A percentile compares a stretch with the other conserved stretches of the same genome.
Conservation (phyloP, 2,113 vertebrate genomes). For the Xiphias gladius region DNA sequence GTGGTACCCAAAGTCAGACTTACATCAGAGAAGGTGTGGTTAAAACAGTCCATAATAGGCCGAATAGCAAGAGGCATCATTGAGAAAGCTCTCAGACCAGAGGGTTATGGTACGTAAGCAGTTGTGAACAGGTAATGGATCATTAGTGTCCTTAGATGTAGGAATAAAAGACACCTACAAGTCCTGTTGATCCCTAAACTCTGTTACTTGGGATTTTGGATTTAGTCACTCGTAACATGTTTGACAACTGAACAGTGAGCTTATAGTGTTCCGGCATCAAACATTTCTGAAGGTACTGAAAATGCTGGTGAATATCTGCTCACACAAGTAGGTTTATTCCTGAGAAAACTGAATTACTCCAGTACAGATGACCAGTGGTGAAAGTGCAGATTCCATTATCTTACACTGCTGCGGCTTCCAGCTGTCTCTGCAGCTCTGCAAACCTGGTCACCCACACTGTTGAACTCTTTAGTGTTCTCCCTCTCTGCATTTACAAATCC, state of each 20-base stretch:
- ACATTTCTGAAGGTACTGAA: too few relatives aligned
- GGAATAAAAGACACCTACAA: neutral
- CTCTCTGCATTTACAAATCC: conserved; percentile 27
- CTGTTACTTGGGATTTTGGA: neutral
- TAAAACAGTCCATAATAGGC: neutral
- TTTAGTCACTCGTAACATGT: neutral
- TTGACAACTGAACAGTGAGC: neutral
- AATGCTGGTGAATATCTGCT: neutral
- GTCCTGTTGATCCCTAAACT: neutral
- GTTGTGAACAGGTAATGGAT: neutral
- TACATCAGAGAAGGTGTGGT: neutral
- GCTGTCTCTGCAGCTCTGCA: conserved; percentile 16
- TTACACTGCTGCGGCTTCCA: neutral
- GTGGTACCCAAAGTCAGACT: neutral
- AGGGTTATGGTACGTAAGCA: neutral
- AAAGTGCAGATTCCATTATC: neutral
- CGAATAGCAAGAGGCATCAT: neutral
- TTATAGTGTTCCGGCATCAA: neutral
- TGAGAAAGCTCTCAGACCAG: too few relatives aligned
- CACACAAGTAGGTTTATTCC: neutral
- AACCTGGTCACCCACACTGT: conserved; percentile 12
- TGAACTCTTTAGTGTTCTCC: neutral
- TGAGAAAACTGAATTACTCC: neutral
- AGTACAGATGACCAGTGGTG: neutral
- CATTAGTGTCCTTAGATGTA: neutral